Base-by-base conservation (phyloP, 2,113 vertebrate genomes). In the Donacobius atricapilla region DNA sequence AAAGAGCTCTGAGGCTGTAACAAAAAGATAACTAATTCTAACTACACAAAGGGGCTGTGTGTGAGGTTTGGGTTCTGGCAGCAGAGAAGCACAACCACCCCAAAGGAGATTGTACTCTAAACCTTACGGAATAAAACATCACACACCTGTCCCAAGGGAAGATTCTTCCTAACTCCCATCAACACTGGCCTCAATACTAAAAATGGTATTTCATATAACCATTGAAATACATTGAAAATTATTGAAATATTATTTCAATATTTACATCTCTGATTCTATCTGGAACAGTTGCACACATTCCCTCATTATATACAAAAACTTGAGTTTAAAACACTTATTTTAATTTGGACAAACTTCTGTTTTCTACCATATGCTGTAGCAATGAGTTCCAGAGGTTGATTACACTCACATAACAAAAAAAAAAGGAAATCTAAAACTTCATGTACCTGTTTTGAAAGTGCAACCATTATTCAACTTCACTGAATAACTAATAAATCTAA, bases 1-100 rank as follows among this genome's bases (percentile, higher is more conserved):
- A 93, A 76, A 95, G 90, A 84, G 69, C 79, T 94, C 96, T 82
- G 82, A 95, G 83, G 77, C 88, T 93, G 13, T 90, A 88, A 90
- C 88, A 71, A 81, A 96, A 96, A 87, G 77, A 56, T 31, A 94
- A 86, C 82, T 53, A 78, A 90, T 56, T 84, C 66, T 71, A 76
- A 42, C 31, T 30, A 10, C 15, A 69, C 40, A 24, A 28, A 60
- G 66, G 21, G 42, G 14, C 17, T 60, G 33, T 22, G 22, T 33
- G 61, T 0, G 1, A 75, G 28, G 53, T 61, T 53, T 11, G 9
- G 23, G 56, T 42, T 79, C 31, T 90, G 54, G 25, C 54, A 84
- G 68, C 15, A 70, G 35, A 63, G 66, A 42, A 61, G 9, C 10
- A 60, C 30, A 65, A 17, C 31, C 71, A 85, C 13, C 75, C 57